Percentiles rank a stretch among this genome's conserved stretches.
Evolutionary conservation across 53 echinoderm and acorn worm species (phyloP).

Genomic region (Arbacia lixula): DNA sequence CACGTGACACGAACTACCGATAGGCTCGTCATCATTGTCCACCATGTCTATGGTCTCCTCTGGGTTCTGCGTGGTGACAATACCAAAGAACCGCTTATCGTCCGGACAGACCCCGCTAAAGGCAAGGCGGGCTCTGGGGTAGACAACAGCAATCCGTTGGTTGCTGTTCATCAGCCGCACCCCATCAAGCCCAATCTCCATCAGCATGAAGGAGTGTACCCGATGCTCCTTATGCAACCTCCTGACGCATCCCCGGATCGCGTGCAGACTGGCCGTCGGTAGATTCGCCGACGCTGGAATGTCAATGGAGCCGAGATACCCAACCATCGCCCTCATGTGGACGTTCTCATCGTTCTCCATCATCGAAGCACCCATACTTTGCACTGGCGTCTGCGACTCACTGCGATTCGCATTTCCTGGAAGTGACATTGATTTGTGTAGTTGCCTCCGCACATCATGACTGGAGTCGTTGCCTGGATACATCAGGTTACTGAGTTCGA

Average conservation of each 20-base stretch:
- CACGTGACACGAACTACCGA: slow-evolving; percentile 98
- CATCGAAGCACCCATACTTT: slow-evolving; percentile 37
- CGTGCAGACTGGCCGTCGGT: slow-evolving; percentile 96
- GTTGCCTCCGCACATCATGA: not conserved
- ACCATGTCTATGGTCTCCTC: slow-evolving; percentile 57
- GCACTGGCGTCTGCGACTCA: not conserved
- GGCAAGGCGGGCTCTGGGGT: slow-evolving; percentile 87
- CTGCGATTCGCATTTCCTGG: slow-evolving; percentile 22
- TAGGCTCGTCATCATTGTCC: slow-evolving; percentile 85
- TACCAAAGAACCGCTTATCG: slow-evolving; percentile 96
- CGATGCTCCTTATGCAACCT: slow-evolving; percentile 92
- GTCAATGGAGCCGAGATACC: slow-evolving; percentile 96
- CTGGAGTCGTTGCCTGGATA: slow-evolving; percentile 65
- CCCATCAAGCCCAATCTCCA: slow-evolving; percentile 83
- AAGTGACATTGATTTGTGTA: slow-evolving; percentile 27
- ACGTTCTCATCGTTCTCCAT: slow-evolving; percentile 43
- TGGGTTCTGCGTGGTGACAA: slow-evolving; percentile 85
- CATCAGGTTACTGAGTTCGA: slow-evolving; percentile 87
- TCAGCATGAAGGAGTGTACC: slow-evolving; percentile 91
- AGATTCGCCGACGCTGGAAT: slow-evolving; percentile 97
- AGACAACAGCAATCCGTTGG: slow-evolving; percentile 77
- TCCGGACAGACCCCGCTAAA: slow-evolving; percentile 97
- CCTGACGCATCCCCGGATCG: slow-evolving; percentile 95
- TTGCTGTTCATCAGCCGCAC: slow-evolving; percentile 84
- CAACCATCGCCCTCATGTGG: slow-evolving; percentile 81